Percentiles rank a stretch among this genome's conserved stretches.
Evolutionary conservation across 2,888 invertebrate genomes (phyloP).

Genomic region (Odiellus spinosus): DNA sequence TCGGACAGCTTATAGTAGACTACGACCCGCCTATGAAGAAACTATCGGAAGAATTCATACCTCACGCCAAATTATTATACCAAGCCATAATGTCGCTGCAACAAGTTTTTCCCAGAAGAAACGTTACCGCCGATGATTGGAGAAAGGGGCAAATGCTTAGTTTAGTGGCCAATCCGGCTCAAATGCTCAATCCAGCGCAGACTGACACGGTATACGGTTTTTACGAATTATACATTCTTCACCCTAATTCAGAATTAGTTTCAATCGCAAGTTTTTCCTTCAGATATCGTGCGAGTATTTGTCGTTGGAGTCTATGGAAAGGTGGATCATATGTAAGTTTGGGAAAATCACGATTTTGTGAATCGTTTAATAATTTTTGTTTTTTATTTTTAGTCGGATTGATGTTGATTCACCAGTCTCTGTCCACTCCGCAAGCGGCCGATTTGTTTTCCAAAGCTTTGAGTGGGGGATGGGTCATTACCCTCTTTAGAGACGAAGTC

Average conservation of each 20-base stretch:
- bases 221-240: too few relatives aligned
- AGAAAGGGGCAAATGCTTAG: conserved; percentile 78
- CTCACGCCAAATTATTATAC: conserved; percentile 71
- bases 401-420: conserved; percentile 70
- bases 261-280: conserved; percentile 10
- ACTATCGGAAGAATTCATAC: conserved; percentile 87
- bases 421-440: conserved; percentile 54
- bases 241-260: too few relatives aligned
- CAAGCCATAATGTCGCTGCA: conserved; percentile 75
- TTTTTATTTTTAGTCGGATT: conserved; percentile 69
- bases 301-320: conserved; percentile 83
- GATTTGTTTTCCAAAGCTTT: conserved; percentile 76
- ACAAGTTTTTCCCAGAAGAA: conserved; percentile 71
- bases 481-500: conserved; percentile 92
- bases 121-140: conserved; percentile 86
- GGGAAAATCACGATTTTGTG: not conserved
- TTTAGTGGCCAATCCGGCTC: conserved; percentile 82
- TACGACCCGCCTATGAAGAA: conserved; percentile 92
- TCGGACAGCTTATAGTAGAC: conserved; percentile 95
- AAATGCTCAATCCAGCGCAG: conserved; percentile 79
- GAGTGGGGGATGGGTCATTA: conserved; percentile 84
- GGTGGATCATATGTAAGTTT: conserved; percentile 73
- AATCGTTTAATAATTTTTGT: too few relatives aligned
- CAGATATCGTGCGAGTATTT: conserved; percentile 92
- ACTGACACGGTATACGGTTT: conserved; percentile 72